Evolutionary conservation across 2,888 invertebrate species (phyloP), one percentile per base, ranked within the genome.

Genomic region (Terebella lapidaria): DNA sequence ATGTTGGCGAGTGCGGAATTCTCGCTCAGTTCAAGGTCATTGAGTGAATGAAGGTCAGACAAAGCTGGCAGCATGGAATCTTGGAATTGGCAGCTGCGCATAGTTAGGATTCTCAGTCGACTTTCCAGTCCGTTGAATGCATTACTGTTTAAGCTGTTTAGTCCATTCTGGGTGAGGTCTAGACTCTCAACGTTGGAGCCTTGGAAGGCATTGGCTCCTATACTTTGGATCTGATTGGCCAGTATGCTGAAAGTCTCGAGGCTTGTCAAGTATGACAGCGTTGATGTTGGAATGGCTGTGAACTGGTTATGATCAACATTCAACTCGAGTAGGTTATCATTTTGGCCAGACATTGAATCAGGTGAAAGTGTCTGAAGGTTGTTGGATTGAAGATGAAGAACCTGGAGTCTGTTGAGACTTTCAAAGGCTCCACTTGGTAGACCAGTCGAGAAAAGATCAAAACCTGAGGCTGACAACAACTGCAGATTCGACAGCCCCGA

Each of bases 231-330:
- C n/a, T 5, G 10, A 22, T 49, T 49, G 15, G 5, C 18, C 15
- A 5, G 5, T 22, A 49, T 22, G 49, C 49, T 49, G 18, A 49
- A 22, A 20, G 22, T n/a, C 49, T 10, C 10, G 5, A 49, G 24
- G 5, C n/a, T 24, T 22, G 5, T 10, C 22, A 49, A 24, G 5
- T 15, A 10, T 22, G 49, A 49, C 15, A 49, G 5, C 5, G 49
- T 24, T n/a, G 10, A 10, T 5, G 49, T 49, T 5, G 49, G 49
- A 49, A 56, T 56, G 26, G 26, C 15, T 1, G 47, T 26, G 15
- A 56, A 18, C n/a, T 15, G n/a, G 27, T 56, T 56, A 3, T 26
- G 47, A 46, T 56, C 56, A 2, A 56, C 46, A n/a, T 46, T 20
- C 10, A 56, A 29, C 2, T 45, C n/a, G 3, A 46, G 46, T 1